These are phyloP conservation scores for Cebidichthys violaceus DNA, from an alignment of 2,113 vertebrate species.

Conservation along the genomic window DNA sequence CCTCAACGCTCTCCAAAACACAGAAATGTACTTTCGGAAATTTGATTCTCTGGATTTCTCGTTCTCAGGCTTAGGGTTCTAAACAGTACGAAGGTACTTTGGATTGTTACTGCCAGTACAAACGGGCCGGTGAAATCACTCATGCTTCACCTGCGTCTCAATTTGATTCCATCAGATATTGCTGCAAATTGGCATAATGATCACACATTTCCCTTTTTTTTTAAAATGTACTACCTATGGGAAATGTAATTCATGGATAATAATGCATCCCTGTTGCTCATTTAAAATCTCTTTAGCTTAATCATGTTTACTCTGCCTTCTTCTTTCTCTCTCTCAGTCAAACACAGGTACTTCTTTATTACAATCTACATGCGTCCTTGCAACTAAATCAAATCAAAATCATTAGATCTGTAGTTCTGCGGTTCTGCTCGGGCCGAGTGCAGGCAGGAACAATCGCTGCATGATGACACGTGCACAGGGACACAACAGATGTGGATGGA, in stretches of 20 bases:
- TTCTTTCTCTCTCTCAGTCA: background rate
- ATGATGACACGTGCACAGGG: conserved; percentile 15
- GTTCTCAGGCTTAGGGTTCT: background rate
- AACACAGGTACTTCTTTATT: conserved; percentile 3
- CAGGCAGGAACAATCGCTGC: conserved; percentile 29
- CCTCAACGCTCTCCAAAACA: background rate
- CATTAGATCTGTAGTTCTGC: background rate
- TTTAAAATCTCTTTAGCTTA: background rate
- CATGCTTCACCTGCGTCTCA: background rate
- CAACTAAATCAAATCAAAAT: background rate
- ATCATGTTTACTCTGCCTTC: background rate
- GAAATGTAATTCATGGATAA: background rate
- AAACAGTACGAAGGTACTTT: background rate
- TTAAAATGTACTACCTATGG: background rate
- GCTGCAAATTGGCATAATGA: background rate
- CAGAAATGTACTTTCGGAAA: conserved; percentile 12
- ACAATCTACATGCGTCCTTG: background rate
- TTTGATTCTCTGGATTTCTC: background rate
- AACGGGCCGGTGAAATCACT: background rate
- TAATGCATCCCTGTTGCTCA: background rate
- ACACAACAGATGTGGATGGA: conserved; percentile 52
- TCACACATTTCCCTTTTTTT: conserved; percentile 5
- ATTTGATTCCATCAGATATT: background rate
- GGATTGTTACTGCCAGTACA: conserved; percentile 3
- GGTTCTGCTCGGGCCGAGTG: background rate